A percentile compares a stretch with the other conserved stretches of the same genome.
Conservation (phyloP, 2,888 invertebrate genomes). For the Encarsia formosa region DNA sequence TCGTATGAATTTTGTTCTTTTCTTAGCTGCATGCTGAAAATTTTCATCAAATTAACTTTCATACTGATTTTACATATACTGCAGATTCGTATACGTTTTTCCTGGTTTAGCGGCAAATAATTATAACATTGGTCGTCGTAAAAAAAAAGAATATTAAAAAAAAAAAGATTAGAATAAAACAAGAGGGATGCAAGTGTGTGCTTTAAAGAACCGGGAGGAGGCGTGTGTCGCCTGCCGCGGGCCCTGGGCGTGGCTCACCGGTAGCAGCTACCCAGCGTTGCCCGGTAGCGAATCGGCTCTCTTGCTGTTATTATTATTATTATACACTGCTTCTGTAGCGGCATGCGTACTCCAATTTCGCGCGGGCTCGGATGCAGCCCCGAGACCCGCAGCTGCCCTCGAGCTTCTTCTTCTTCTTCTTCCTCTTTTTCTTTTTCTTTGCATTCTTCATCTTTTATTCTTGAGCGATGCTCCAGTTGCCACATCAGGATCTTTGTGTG, state of each 20-base stretch:
- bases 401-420: neutral
- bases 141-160: conserved; percentile 3
- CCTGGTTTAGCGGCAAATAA: neutral
- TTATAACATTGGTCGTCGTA: neutral
- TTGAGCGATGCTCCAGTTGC: neutral
- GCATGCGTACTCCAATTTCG: conserved; percentile 42
- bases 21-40: no score
- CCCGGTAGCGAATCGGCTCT: conserved; percentile 10
- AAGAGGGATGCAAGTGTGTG: no score
- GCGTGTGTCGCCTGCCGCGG: conserved; percentile 30
- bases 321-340: conserved; percentile 11
- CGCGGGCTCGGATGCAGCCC: neutral
- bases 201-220: no score
- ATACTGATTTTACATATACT: no score
- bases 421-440: neutral
- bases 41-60: no score
- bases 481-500: neutral
- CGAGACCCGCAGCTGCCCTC: neutral
- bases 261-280: conserved; percentile 34
- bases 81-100: no score
- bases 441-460: conserved; percentile 5
- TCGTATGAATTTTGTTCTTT: neutral
- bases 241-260: conserved; percentile 46
- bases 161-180: neutral
- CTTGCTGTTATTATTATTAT: neutral